Percentiles rank a stretch among this genome's conserved stretches.
Conservation (phyloP, 2,888 invertebrate genomes). For the Lysandra bellargus region DNA sequence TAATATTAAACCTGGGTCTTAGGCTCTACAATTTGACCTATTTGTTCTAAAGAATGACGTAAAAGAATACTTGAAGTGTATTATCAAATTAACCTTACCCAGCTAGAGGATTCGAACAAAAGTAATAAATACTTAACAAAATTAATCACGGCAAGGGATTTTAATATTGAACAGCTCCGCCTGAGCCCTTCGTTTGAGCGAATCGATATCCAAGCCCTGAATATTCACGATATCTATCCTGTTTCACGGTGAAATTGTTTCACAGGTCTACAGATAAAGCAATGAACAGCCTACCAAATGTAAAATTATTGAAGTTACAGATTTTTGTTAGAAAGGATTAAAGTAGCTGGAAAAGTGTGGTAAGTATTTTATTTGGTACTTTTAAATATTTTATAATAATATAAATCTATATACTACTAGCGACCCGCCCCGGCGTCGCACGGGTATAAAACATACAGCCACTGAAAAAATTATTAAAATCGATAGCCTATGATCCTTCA, state of each 20-base stretch:
- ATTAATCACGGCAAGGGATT: not conserved
- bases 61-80: not conserved
- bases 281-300: not conserved
- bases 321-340: not conserved
- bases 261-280: not conserved
- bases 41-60: not conserved
- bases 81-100: not conserved
- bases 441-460: no score
- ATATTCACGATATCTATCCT: not conserved
- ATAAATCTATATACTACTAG: no score
- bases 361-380: no score
- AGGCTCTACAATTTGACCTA: not conserved
- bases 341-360: no score
- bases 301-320: not conserved
- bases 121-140: conserved; percentile 12
- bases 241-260: not conserved
- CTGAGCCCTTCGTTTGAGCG: not conserved
- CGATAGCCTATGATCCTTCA: no score
- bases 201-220: not conserved
- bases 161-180: not conserved
- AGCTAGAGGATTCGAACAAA: not conserved
- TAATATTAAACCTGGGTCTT: no score
- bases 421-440: no score
- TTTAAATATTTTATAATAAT: no score
- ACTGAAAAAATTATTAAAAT: no score